phyloP scores from a whole-genome alignment of 2,113 vertebrate genomes.

The Stigmatopora argus region DNA sequence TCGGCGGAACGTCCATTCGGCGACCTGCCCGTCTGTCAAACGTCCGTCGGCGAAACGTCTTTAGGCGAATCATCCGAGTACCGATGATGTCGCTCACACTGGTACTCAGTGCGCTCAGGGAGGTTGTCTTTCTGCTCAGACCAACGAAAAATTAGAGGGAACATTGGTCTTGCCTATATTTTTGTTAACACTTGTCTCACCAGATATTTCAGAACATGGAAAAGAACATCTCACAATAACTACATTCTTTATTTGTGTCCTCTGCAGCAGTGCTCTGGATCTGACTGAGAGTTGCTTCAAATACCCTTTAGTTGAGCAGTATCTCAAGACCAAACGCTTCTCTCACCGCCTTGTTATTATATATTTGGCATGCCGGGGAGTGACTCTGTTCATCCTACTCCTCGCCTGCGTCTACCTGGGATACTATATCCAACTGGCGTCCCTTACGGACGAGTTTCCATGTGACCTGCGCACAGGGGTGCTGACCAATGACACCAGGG shows the following conservation, averaged over 20 bases:
- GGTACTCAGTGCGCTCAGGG: too few relatives aligned
- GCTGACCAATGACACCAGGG: slow-evolving; percentile 75
- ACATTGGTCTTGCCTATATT: too few relatives aligned
- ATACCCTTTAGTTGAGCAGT: slow-evolving; percentile 92
- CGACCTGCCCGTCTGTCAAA: too few relatives aligned
- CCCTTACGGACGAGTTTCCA: slow-evolving; percentile 83
- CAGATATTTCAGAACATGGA: too few relatives aligned
- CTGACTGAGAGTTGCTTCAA: slow-evolving; percentile 83
- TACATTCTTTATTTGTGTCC: not conserved
- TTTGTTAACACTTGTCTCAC: too few relatives aligned
- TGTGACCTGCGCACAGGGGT: slow-evolving; percentile 84
- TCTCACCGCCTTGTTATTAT: slow-evolving; percentile 74
- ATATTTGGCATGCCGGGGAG: slow-evolving; percentile 78
- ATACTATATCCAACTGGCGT: slow-evolving; percentile 86
- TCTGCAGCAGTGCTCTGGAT: slow-evolving; percentile 75
- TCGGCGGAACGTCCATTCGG: too few relatives aligned
- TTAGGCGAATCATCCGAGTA: too few relatives aligned
- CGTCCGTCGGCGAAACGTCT: too few relatives aligned
- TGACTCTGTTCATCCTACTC: slow-evolving; percentile 77
- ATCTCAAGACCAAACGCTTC: slow-evolving; percentile 84
- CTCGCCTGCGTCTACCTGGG: slow-evolving; percentile 79
- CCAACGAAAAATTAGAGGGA: too few relatives aligned
- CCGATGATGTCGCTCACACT: too few relatives aligned
- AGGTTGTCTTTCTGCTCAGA: too few relatives aligned
- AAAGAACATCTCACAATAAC: too few relatives aligned